Base-by-base conservation (phyloP, 2,888 invertebrate species). In the Chymomyza amoena region DNA sequence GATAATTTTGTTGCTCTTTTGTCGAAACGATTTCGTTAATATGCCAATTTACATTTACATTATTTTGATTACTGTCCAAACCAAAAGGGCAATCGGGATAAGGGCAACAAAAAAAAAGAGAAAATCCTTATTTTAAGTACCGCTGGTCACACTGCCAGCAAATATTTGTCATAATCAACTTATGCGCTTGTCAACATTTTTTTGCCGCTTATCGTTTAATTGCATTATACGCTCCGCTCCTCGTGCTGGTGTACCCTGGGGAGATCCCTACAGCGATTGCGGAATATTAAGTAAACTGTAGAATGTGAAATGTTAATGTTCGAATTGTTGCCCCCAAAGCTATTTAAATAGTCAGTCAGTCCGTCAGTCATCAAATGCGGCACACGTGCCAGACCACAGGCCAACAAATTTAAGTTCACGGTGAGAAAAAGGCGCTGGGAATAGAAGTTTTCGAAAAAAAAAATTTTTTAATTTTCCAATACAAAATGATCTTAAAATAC, bases 21-120 rank as follows among this genome's bases (percentile, higher is more conserved):
- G 60, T 45, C 62, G 50, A n/a, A 62, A 62, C 76, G 70, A 70
- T 75, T 70, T 73, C 70, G 77, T 84, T 84, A 85, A 86, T 84
- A 81, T 77, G 84, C 77, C 86, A 86, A 86, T 86, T 86, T 81
- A 84, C 81, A 76, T 86, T 77, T 72, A 78, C 78, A 84, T 84
- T 84, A 84, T 78, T 84, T 85, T 84, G 81, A 83, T 76, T 78
- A 65, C 68, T 9, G 36, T 15, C n/a, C 54, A 25, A 57, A 13
- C 20, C 32, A 9, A 32, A 32, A 32, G 56, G 16, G 64, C 68
- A 60, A 32, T 20, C 20, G 25, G 56, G 18, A 16, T 10, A 56
- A 56, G 16, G 7, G 51, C 6, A n/a, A 15, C 16, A 54, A 18
- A 54, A 16, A 54, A 54, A 20, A 54, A 5, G 18, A 6, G 25